Evolutionary conservation across 2,888 invertebrate species (phyloP).

Genomic region (Sarcophaga carnaria): DNA sequence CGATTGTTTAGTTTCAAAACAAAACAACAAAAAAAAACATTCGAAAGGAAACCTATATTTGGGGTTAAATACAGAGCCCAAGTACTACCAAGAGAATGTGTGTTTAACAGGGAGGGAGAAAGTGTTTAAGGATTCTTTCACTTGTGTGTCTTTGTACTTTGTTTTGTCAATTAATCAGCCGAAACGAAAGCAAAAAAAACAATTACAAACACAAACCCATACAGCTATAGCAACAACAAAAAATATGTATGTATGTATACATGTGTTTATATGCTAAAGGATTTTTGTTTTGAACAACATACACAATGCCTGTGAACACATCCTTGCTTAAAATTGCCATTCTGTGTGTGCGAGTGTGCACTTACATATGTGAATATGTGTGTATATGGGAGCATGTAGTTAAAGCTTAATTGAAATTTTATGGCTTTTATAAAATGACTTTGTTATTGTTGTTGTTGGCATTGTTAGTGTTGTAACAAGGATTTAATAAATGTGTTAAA

Average conservation of each 20-base stretch:
- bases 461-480: conserved; percentile 39
- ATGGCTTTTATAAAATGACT: conserved; percentile 63
- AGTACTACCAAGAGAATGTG: background rate
- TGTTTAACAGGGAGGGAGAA: conserved; percentile 3
- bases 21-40: background rate
- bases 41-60: conserved; percentile 33
- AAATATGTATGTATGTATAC: background rate
- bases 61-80: conserved; percentile 31
- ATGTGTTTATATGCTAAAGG: background rate
- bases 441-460: conserved; percentile 40
- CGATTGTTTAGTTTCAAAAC: conserved; percentile 53
- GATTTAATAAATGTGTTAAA: conserved; percentile 66
- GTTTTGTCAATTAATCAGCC: conserved; percentile 60
- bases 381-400: conserved; percentile 26
- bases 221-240: background rate
- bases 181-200: conserved; percentile 31
- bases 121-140: background rate
- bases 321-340: conserved; percentile 28
- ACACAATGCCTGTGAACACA: conserved; percentile 16
- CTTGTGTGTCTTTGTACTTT: conserved; percentile 39
- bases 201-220: background rate
- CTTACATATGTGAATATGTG: conserved; percentile 16
- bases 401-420: conserved; percentile 68
- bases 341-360: conserved; percentile 13
- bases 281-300: conserved; percentile 4